A percentile compares a stretch with the other conserved stretches of the same genome.
Conservation (phyloP, 1,140 invertebrate genomes). For the Diabrotica virgifera region DNA sequence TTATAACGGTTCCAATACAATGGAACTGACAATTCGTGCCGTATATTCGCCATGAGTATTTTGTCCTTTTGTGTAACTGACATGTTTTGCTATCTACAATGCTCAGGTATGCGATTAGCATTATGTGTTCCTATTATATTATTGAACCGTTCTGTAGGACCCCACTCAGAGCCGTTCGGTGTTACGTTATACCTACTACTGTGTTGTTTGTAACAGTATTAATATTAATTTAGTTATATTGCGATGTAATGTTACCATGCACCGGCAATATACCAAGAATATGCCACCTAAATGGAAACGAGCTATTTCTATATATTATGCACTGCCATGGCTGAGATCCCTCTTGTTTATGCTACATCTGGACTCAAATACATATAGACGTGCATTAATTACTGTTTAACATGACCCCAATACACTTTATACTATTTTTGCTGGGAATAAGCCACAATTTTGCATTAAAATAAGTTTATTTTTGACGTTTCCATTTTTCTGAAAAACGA, state of each 20-base stretch:
- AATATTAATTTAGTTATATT: constrained; percentile 24
- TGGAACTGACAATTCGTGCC: constrained; percentile 9
- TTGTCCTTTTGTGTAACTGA: constrained; percentile 18
- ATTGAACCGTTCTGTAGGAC: constrained; percentile 15
- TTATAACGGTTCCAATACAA: constrained; percentile 16
- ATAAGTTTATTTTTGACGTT: no score
- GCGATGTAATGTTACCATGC: constrained; percentile 11
- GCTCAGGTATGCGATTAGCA: constrained; percentile 17
- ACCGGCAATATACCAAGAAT: constrained; percentile 14
- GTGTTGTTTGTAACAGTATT: constrained; percentile 21
- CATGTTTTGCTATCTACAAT: constrained; percentile 20
- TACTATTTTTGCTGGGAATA: no score
- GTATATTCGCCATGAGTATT: constrained; percentile 14
- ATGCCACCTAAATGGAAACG: constrained; percentile 17
- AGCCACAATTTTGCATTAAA: no score
- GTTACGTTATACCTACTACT: constrained; percentile 2
- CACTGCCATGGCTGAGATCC: constrained; percentile 4
- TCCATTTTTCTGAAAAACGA: no score
- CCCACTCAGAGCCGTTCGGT: background rate
- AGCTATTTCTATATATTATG: constrained; percentile 18
- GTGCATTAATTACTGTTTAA: no score
- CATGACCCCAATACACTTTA: no score
- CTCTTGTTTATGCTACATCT: constrained; percentile 9
- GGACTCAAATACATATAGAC: no score
- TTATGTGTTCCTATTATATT: constrained; percentile 18